Evolutionary conservation across 2,888 invertebrate genomes (phyloP).

Genomic region (Chymomyza caudatula): DNA sequence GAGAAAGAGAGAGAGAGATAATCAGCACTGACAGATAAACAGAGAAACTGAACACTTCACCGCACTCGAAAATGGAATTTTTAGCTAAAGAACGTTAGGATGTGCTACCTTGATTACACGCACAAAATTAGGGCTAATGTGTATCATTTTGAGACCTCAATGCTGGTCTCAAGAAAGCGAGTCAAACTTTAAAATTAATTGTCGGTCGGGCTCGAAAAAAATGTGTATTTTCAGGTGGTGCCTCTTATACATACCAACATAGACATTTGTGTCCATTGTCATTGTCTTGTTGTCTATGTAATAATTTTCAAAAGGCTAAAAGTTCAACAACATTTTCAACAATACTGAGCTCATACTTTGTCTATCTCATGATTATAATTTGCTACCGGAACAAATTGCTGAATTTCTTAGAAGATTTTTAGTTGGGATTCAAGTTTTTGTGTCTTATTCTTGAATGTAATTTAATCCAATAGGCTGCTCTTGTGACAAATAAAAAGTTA

Average conservation of each 20-base stretch:
- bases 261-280: constrained; percentile 23
- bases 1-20: no score
- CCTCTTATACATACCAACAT: not conserved
- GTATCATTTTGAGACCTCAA: constrained; percentile 34
- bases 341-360: not conserved
- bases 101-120: constrained; percentile 40
- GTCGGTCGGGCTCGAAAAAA: constrained; percentile 3
- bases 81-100: constrained; percentile 7
- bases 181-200: constrained; percentile 38
- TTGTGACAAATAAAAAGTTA: not conserved
- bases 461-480: not conserved
- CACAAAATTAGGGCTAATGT: constrained; percentile 55
- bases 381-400: constrained; percentile 64
- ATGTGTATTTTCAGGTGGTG: not conserved
- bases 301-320: constrained; percentile 21
- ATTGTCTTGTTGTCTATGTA: not conserved
- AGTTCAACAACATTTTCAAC: constrained; percentile 51
- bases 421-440: not conserved
- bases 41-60: not conserved
- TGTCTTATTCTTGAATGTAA: not conserved
- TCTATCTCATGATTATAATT: constrained; percentile 18
- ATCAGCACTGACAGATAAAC: not conserved
- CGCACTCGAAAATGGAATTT: constrained; percentile 1
- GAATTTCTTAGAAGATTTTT: constrained; percentile 46
- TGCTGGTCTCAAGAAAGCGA: constrained; percentile 10